Evolutionary conservation across 2,113 vertebrate species (phyloP).

Genomic region (Ciconia boyciana): DNA sequence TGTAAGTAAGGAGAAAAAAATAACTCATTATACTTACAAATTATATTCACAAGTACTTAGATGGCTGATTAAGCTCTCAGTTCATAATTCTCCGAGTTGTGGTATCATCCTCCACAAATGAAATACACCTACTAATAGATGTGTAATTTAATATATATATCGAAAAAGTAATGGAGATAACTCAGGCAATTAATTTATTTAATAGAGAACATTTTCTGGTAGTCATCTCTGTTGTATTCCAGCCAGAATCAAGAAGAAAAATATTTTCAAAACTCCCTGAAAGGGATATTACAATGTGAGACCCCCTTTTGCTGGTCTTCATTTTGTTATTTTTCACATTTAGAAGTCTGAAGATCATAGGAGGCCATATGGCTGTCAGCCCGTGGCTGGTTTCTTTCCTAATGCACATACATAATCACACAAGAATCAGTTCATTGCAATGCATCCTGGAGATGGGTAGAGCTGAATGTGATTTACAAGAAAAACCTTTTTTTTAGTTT

Average conservation of each 20-base stretch:
- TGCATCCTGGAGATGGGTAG: neutral
- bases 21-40: slow-evolving; percentile 31
- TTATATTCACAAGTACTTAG: neutral
- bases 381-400: neutral
- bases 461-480: neutral
- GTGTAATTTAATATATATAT: neutral
- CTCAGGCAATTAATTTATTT: neutral
- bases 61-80: slow-evolving; percentile 16
- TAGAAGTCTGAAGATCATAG: neutral
- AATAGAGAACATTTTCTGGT: neutral
- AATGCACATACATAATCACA: neutral
- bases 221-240: neutral
- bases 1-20: neutral
- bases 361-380: neutral
- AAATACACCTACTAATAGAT: neutral
- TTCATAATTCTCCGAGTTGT: neutral
- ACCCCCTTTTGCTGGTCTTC: neutral
- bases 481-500: neutral
- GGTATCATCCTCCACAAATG: neutral
- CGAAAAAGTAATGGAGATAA: neutral
- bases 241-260: neutral
- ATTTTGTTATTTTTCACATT: neutral
- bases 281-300: neutral
- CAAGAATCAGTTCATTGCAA: neutral
- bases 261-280: neutral